These are phyloP conservation scores for Ostrea edulis DNA, from an alignment of 1,140 invertebrate genomes.

Conservation along the genomic window DNA sequence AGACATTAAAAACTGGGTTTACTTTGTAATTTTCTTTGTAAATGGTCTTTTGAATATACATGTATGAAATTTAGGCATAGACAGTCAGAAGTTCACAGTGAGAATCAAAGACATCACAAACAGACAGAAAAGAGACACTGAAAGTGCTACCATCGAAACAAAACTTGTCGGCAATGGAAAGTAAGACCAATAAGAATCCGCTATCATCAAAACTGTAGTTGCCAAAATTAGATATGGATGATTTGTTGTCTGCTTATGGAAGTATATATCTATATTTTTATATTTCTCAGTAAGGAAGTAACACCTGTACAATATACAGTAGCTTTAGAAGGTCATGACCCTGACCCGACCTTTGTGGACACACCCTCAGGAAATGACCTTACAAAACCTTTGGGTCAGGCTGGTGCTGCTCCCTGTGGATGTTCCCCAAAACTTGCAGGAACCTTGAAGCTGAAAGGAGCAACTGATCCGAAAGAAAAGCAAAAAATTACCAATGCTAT, in stretches of 20 bases:
- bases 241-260: background rate
- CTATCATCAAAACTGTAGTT: background rate
- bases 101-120: slow-evolving; percentile 24
- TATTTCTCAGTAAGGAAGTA: slow-evolving; percentile 46
- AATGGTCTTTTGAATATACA: no score
- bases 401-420: slow-evolving; percentile 47
- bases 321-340: slow-evolving; percentile 47
- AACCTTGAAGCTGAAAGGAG: slow-evolving; percentile 46
- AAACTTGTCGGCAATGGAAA: slow-evolving; percentile 39
- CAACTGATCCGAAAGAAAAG: slow-evolving; percentile 48
- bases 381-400: slow-evolving; percentile 14
- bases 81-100: slow-evolving; percentile 19
- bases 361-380: slow-evolving; percentile 40
- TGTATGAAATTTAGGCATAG: background rate
- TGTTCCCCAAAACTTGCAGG: slow-evolving; percentile 54
- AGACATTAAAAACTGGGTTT: no score
- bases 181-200: slow-evolving; percentile 9
- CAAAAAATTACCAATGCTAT: slow-evolving; percentile 49
- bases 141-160: background rate
- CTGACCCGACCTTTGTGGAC: slow-evolving; percentile 49
- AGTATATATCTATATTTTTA: background rate
- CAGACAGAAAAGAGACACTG: slow-evolving; percentile 34
- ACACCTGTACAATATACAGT: slow-evolving; percentile 51
- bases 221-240: background rate
- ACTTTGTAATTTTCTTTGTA: no score